These are phyloP conservation scores for Drosophila ananassae DNA, from an alignment of 1,140 invertebrate species.

Conservation along the genomic window DNA sequence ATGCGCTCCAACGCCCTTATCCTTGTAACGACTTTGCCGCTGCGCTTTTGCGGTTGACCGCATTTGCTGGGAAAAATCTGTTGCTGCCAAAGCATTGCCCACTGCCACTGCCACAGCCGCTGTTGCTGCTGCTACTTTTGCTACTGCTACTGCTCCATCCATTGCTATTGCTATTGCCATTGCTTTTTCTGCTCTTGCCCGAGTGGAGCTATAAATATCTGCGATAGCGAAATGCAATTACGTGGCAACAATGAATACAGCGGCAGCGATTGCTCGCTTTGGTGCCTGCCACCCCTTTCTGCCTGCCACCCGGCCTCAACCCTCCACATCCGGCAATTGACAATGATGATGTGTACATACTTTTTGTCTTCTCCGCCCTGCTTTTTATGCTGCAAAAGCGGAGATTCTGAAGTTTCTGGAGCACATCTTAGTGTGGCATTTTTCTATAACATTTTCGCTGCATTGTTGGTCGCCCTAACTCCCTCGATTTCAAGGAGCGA, in stretches of 20 bases:
- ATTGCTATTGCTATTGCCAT: background rate
- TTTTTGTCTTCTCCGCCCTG: conserved; percentile 67
- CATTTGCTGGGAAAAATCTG: conserved; percentile 79
- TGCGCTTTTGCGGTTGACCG: conserved; percentile 81
- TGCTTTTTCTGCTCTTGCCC: conserved; percentile 67
- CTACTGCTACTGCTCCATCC: background rate
- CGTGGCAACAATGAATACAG: conserved; percentile 82
- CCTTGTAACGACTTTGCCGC: conserved; percentile 77
- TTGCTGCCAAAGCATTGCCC: conserved; percentile 76
- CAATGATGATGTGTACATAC: conserved; percentile 80
- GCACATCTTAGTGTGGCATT: conserved; percentile 44
- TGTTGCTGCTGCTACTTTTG: background rate
- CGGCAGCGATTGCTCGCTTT: conserved; percentile 74
- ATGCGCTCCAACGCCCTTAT: conserved; percentile 78
- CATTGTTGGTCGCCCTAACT: conserved; percentile 52
- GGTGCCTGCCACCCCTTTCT: conserved; percentile 11
- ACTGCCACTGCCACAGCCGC: conserved; percentile 31
- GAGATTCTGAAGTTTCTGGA: conserved; percentile 21
- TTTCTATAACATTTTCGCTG: conserved; percentile 71
- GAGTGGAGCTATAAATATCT: conserved; percentile 82
- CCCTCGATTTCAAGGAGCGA: conserved; percentile 49
- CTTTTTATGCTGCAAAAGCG: conserved; percentile 34
- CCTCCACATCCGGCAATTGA: conserved; percentile 77
- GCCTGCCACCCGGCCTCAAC: background rate
- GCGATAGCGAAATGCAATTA: conserved; percentile 82